phyloP scores from a whole-genome alignment of 2,888 invertebrate species.

The Plemyria rubiginata region DNA sequence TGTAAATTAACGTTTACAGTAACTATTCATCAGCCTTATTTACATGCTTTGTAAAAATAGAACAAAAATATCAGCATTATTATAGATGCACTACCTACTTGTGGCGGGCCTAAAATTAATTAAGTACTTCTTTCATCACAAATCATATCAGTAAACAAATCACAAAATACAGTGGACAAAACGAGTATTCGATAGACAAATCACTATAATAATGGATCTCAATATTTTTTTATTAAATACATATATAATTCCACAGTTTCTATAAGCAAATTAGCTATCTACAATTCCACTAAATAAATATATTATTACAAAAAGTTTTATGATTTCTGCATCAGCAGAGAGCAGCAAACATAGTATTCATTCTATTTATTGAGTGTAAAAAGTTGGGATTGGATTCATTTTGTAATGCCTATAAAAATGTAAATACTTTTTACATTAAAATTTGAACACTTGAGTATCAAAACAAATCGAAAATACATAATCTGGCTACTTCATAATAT shows the following conservation, averaged over 20 bases:
- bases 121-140: slow-evolving; percentile 66
- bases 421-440: slow-evolving; percentile 39
- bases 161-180: slow-evolving; percentile 57
- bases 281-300: slow-evolving; percentile 58
- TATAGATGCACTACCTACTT: slow-evolving; percentile 48
- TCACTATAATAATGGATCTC: slow-evolving; percentile 17
- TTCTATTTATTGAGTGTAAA: slow-evolving; percentile 23
- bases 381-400: slow-evolving; percentile 10
- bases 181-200: slow-evolving; percentile 53
- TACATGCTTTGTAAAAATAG: slow-evolving; percentile 64
- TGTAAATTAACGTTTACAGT: slow-evolving; percentile 58
- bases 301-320: slow-evolving; percentile 33
- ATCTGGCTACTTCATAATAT: slow-evolving; percentile 39
- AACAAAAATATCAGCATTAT: slow-evolving; percentile 54
- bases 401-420: slow-evolving; percentile 19
- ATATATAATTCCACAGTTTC: slow-evolving; percentile 49
- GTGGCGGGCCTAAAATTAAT: slow-evolving; percentile 56
- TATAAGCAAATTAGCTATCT: slow-evolving; percentile 74
- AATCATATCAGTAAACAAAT: slow-evolving; percentile 42
- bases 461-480: slow-evolving; percentile 15
- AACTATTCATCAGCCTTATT: slow-evolving; percentile 70
- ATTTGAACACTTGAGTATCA: slow-evolving; percentile 51
- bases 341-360: slow-evolving; percentile 13
- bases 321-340: slow-evolving; percentile 29
- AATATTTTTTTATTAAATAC: slow-evolving; percentile 8